Base-by-base conservation (phyloP, 2,797 vertebrate genomes). In the Helostoma temminkii region DNA sequence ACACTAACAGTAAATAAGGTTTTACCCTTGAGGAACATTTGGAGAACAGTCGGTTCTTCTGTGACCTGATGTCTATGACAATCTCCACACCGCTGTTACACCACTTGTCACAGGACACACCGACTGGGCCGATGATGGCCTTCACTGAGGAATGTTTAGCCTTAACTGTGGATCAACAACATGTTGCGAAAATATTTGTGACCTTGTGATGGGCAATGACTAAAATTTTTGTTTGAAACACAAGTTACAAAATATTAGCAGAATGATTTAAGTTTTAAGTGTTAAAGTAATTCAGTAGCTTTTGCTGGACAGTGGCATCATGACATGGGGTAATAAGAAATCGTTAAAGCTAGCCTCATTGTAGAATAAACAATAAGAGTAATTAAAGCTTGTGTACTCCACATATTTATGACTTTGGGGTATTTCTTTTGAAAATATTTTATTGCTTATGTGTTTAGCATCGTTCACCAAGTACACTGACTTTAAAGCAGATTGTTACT, bases 11-110 rank as follows among this genome's bases (percentile, higher is more conserved):
- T 60, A 57, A 63, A 64, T 71, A 78, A 84, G 70, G 76, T 43
- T 83, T 68, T 69, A 75, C 21, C 85, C 89, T 90, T 91, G 85
- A 84, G 53, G 36, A 82, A 28, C 43, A 61, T 69, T 71, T 45
- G 46, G 48, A 78, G 83, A 89, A 91, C 87, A 84, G 58, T 49
- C 1, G 59, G 84, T 88, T 85, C 84, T 60, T 81, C 63, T 66
- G 42, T 74, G 86, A 88, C 77, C 87, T 79, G 85, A 85, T 65
- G 76, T 85, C 81, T 83, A 65, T 18, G 28, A 65, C 80, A 49
- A 69, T 81, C 61, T 66, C 74, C 74, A 52, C 67, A 37, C 81
- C 48, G 4, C 49, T 9, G 32, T 25, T 39, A 9, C 66, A n/a
- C 32, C 47, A 2, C 18, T 41, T 1, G 42, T 26, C 50, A 32